Percentiles rank a stretch among this genome's conserved stretches.
These are phyloP conservation scores for Cotesia chilonis DNA, from an alignment of 1,140 invertebrate species.

Conservation along the genomic window DNA sequence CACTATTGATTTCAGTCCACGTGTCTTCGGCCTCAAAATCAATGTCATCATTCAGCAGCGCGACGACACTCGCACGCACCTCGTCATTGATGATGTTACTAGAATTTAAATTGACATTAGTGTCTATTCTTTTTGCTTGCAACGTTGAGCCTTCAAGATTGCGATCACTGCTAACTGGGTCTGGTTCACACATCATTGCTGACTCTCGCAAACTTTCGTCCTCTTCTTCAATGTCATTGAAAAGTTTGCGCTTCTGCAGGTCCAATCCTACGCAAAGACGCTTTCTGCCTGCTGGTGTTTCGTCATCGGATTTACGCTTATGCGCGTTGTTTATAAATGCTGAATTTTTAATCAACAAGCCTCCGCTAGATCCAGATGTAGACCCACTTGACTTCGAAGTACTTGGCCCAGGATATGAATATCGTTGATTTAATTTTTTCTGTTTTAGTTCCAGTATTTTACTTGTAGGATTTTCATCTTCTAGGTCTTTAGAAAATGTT, in stretches of 20 bases:
- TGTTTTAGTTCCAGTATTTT: conserved; percentile 31
- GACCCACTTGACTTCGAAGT: conserved; percentile 34
- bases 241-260: conserved; percentile 46
- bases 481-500: conserved; percentile 33
- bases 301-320: conserved; percentile 42
- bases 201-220: conserved; percentile 5
- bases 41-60: conserved; percentile 50
- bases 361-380: conserved; percentile 2
- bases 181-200: conserved; percentile 26
- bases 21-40: conserved; percentile 12
- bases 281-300: conserved; percentile 48
- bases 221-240: conserved; percentile 37
- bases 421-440: conserved; percentile 18
- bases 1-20: conserved; percentile 8
- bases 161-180: conserved; percentile 4
- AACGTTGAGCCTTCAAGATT: not conserved
- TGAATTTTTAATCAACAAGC: conserved; percentile 14
- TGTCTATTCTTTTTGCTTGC: not conserved
- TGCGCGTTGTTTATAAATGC: conserved; percentile 19
- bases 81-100: conserved; percentile 37
- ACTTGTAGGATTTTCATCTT: conserved; percentile 16
- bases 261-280: conserved; percentile 46
- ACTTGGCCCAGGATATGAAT: not conserved
- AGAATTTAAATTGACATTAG: conserved; percentile 14
- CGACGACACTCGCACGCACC: conserved; percentile 43